Percentiles rank a stretch among this genome's conserved stretches.
These are phyloP conservation scores for Urophycis tenuis DNA, from an alignment of 2,797 vertebrate species.

Conservation along the genomic window DNA sequence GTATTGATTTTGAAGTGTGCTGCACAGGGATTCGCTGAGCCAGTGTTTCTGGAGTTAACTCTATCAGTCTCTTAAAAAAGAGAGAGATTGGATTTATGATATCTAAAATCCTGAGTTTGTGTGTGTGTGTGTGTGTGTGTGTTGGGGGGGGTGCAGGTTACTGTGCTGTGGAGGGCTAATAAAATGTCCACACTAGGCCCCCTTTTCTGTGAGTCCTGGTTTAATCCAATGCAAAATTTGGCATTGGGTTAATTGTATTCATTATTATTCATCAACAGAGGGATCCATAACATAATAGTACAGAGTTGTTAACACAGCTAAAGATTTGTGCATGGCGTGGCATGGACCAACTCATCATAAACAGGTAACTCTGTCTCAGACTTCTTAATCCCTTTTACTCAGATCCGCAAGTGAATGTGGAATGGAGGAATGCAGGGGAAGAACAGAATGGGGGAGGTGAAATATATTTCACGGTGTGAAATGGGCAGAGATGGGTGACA, in stretches of 20 bases:
- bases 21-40: conserved; percentile 53
- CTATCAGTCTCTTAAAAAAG: conserved; percentile 46
- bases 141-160: too few species aligned
- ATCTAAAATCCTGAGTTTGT: conserved; percentile 31
- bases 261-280: background rate
- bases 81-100: conserved; percentile 40
- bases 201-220: background rate
- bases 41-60: conserved; percentile 56
- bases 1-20: conserved; percentile 60
- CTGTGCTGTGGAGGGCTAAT: background rate
- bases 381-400: background rate
- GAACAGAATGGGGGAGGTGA: background rate
- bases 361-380: background rate
- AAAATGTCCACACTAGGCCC: background rate
- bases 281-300: background rate
- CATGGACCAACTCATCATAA: background rate
- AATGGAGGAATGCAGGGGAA: background rate
- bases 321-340: conserved; percentile 5
- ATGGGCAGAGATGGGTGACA: background rate
- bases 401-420: background rate
- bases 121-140: too few species aligned
- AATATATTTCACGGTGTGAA: background rate
- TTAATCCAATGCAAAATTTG: too few species aligned
- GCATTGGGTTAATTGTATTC: background rate
- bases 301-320: background rate